Conservation (phyloP, 2,888 invertebrate genomes). For the Aspidapion aeneum region DNA sequence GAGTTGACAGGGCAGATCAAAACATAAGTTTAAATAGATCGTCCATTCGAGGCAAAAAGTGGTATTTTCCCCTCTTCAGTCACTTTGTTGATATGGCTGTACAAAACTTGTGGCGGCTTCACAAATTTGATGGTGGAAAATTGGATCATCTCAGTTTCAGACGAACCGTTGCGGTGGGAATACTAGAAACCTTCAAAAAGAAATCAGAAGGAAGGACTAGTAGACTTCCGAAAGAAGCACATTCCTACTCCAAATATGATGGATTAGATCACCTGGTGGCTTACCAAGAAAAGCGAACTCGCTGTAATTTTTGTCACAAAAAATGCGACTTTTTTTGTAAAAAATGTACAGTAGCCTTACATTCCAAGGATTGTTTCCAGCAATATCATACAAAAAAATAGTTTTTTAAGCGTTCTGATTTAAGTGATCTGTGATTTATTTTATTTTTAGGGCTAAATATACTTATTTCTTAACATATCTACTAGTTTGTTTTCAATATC, state of each 20-base stretch:
- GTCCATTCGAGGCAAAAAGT: slow-evolving; percentile 30
- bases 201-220: slow-evolving; percentile 10
- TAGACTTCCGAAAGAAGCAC: not conserved
- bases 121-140: no score
- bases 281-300: slow-evolving; percentile 14
- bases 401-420: not conserved
- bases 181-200: slow-evolving; percentile 16
- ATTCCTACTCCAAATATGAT: slow-evolving; percentile 3
- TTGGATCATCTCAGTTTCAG: no score
- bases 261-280: slow-evolving; percentile 13
- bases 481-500: not conserved
- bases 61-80: slow-evolving; percentile 32
- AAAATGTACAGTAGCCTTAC: not conserved
- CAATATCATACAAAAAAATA: not conserved
- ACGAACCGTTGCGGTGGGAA: slow-evolving; percentile 21
- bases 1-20: no score
- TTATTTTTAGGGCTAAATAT: not conserved
- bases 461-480: not conserved
- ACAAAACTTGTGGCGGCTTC: slow-evolving; percentile 35
- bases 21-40: not conserved
- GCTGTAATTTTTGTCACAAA: slow-evolving; percentile 16
- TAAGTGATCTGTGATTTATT: not conserved
- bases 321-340: slow-evolving; percentile 1
- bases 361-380: not conserved
- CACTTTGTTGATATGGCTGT: slow-evolving; percentile 33